Evolutionary conservation across 64 coral and sea anemone species (phyloP).

Genomic region (Montipora cactus): DNA sequence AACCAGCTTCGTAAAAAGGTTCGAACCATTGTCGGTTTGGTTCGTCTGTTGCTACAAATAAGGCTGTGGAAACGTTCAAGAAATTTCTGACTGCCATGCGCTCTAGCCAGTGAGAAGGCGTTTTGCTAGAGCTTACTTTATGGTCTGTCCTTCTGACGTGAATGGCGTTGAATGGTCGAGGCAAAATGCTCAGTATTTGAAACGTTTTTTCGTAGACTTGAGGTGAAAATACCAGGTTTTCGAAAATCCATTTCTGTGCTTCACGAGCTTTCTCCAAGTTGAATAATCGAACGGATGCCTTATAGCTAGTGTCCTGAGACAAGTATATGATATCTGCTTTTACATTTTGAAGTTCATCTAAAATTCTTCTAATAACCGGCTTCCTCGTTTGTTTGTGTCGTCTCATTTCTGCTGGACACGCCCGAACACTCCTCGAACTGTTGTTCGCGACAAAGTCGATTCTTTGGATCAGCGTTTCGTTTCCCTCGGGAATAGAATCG

Average conservation of each 20-base stretch:
- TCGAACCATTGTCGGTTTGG: conserved; percentile 32
- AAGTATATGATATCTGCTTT: conserved; percentile 48
- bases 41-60: conserved; percentile 57
- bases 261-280: neutral
- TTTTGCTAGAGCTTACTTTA: conserved; percentile 23
- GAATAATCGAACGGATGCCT: conserved; percentile 29
- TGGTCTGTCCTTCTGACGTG: conserved; percentile 55
- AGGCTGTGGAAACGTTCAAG: neutral
- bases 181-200: conserved; percentile 32
- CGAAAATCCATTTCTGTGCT: conserved; percentile 52
- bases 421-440: conserved; percentile 60
- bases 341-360: conserved; percentile 29
- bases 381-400: neutral
- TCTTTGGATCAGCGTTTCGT: neutral
- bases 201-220: conserved; percentile 28
- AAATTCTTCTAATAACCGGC: conserved; percentile 39
- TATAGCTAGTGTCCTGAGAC: conserved; percentile 51
- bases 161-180: conserved; percentile 42
- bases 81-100: conserved; percentile 8
- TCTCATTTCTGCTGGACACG: neutral
- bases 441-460: conserved; percentile 24
- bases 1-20: conserved; percentile 39
- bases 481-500: conserved; percentile 27
- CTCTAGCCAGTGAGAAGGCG: conserved; percentile 54
- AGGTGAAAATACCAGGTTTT: conserved; percentile 12